A percentile compares a stretch with the other conserved stretches of the same genome.
These are phyloP conservation scores for Caenorhabditis uteleia DNA, from an alignment of 2,888 invertebrate genomes.

Conservation along the genomic window DNA sequence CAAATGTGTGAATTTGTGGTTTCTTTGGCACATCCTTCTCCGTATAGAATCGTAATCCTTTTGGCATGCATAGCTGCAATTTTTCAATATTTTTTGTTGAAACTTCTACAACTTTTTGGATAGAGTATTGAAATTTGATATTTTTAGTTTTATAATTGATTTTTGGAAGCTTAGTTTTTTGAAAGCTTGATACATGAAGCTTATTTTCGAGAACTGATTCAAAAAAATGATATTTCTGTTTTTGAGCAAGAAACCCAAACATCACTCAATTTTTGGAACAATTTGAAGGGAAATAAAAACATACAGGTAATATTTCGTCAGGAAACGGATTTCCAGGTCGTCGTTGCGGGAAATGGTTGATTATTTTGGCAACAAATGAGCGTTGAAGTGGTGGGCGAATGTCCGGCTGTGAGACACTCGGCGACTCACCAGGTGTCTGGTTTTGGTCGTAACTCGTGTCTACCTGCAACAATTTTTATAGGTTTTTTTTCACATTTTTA, in stretches of 20 bases:
- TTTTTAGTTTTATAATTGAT: background rate
- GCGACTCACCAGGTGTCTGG: constrained; percentile 36
- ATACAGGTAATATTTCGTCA: constrained; percentile 92
- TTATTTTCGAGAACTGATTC: background rate
- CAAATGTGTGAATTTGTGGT: constrained; percentile 85
- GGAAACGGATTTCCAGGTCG: constrained; percentile 74
- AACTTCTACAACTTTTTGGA: background rate
- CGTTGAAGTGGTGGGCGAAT: constrained; percentile 84
- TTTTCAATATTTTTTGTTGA: background rate
- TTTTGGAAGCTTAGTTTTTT: no score
- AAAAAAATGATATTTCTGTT: no score
- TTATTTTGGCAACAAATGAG: constrained; percentile 89
- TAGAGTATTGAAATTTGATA: background rate
- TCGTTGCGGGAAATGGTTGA: constrained; percentile 94
- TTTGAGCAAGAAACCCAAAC: no score
- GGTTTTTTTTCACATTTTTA: background rate
- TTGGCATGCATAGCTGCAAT: constrained; percentile 87
- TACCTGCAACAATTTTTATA: constrained; percentile 40
- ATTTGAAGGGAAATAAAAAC: constrained; percentile 51
- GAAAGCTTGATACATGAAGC: constrained; percentile 3
- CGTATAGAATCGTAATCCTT: constrained; percentile 90
- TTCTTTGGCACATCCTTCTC: constrained; percentile 80
- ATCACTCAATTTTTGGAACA: background rate
- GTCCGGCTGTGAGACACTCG: constrained; percentile 14
- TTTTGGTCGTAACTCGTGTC: constrained; percentile 50